A percentile compares a stretch with the other conserved stretches of the same genome.
Evolutionary conservation across 2,113 vertebrate genomes (phyloP).

Genomic region (Nycticryphes semicollaris): DNA sequence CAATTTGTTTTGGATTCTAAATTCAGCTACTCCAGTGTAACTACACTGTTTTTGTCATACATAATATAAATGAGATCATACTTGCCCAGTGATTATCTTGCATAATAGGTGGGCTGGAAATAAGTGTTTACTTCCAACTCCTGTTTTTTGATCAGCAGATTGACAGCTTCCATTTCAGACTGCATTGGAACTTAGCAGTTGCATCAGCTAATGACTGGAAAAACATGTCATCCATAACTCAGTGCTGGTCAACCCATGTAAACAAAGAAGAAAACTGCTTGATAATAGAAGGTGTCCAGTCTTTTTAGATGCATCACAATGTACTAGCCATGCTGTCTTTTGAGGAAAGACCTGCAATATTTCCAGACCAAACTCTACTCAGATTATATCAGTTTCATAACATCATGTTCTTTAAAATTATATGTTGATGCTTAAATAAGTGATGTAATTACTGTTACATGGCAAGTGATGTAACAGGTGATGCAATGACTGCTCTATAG

Average conservation of each 20-base stretch:
- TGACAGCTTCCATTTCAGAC: neutral
- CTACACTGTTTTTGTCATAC: neutral
- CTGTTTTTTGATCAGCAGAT: neutral
- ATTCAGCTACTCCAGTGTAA: neutral
- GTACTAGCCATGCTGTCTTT: neutral
- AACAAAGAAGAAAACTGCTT: neutral
- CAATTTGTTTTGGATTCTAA: neutral
- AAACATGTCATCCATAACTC: neutral
- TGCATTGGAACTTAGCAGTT: neutral
- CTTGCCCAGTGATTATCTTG: neutral
- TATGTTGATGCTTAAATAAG: neutral
- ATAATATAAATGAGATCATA: neutral
- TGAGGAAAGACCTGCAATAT: neutral
- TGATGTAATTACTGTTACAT: too few species aligned
- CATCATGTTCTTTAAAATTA: neutral
- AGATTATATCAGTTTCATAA: neutral
- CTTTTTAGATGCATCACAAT: neutral
- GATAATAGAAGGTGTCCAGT: neutral
- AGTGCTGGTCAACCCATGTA: neutral
- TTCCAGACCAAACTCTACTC: neutral
- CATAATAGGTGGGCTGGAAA: neutral
- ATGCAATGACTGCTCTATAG: neutral
- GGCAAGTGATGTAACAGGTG: too few species aligned
- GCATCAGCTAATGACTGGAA: neutral
- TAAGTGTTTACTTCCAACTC: neutral